Evolutionary conservation across 1,140 invertebrate genomes (phyloP), one percentile per base, ranked within the genome.

Genomic region (Musca domestica): DNA sequence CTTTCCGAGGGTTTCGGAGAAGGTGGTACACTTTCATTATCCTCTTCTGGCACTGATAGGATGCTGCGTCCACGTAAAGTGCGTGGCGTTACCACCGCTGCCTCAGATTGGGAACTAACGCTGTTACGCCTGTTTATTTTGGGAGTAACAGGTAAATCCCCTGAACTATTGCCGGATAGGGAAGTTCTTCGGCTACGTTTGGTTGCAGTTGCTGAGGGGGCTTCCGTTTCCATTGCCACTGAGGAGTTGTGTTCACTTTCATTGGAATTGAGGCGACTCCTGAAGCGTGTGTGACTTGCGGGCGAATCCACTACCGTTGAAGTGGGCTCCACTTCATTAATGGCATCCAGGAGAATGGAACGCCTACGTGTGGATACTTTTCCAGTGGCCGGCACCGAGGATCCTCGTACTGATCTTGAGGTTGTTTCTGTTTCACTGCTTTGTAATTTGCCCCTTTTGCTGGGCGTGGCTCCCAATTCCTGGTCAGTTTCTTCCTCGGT

Each of bases 201-300:
- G 2, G 52, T 10, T 30, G 3, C 3, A 4, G 27, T 41, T 2
- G 34, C 12, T 5, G 10, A 5, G 2, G 34, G 5, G 6, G 4
- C 34, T 5, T 5, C 34, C 9, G 64, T 3, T 27, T 65, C 52
- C 5, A 41, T 6, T 7, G 64, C 30, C 19, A 56, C 15, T 14
- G 70, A 41, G 9, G 68, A 66, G 20, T 69, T 25, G 12, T 64
- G 25, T 66, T 58, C 41, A 20, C 72, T 71, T 19, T 67, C 41
- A 10, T 54, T 66, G 10, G 70, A 54, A 47, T 56, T 67, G 0
- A 71, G 68, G 19, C 70, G 71, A 2, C 68, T 69, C 15, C 74
- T 73, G 0, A 76, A 76, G 6, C 76, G 72, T 2, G 74, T 80
- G 10, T 64, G 72, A 12, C 68, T 49, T 17, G 68, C 48, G 1